Base-by-base conservation (phyloP, 1,140 invertebrate genomes). In the Solen grandis region DNA sequence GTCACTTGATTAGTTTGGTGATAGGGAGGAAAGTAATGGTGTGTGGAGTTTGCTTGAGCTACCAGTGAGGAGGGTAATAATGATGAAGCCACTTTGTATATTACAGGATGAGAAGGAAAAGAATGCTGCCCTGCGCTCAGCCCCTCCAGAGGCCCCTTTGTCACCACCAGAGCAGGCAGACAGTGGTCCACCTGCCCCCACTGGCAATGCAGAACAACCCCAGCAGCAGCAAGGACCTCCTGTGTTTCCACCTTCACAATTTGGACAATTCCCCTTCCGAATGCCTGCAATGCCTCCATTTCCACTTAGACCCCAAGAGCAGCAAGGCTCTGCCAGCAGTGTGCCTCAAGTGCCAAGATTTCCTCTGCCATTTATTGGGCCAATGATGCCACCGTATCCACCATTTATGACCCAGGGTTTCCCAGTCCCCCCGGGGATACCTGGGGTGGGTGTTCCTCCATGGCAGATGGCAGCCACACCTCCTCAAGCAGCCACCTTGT, bases 91-190 rank as follows among this genome's bases (percentile, higher is more conserved):
- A 62, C 16, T 29, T 4, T 16, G 19, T 31, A 62, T 27, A 19
- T 5, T 31, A 1, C 19, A 83, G 81, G 75, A 60, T 73, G 81
- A 83, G 66, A 78, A 83, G 55, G 81, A 83, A 59, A 83, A 83
- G 59, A 79, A 79, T 73, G 81, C 65, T 55, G 72, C 72, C 29
- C 25, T 75, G 27, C 50, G 69, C 35, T 50, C 59, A 33, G 25
- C 22, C 16, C 33, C 14, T 19, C 60, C 33, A 25, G 50, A 35
- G 10, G 22, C 31, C 13, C 27, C 10, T 5, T 27, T 25, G 19
- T 63, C 27, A 22, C 1, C 54, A 46, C 16, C 31, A 22, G 14
- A n/a, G 46, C 25, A 19, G 25, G 1, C 25, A 52, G n/a, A 38
- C 3, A 14, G 29, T n/a, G 50, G 63, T 33, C 55, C 68, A 65